Evolutionary conservation across 2,888 invertebrate species (phyloP).

Genomic region (Sclerodermus sp.): DNA sequence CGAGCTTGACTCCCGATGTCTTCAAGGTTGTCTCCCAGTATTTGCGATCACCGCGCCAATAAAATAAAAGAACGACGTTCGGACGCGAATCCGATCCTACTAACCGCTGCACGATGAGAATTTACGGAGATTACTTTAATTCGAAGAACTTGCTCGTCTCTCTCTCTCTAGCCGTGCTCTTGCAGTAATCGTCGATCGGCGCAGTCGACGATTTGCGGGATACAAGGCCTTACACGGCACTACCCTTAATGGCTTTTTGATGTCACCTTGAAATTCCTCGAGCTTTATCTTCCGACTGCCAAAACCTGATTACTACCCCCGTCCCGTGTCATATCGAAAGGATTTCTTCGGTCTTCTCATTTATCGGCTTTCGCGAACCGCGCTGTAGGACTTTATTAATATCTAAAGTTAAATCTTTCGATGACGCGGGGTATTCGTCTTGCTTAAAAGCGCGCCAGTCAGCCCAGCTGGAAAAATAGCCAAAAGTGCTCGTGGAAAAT

Average conservation of each 20-base stretch:
- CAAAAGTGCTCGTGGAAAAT: too few relatives aligned
- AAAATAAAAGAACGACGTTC: too few relatives aligned
- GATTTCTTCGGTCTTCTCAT: too few relatives aligned
- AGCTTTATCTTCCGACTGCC: background rate
- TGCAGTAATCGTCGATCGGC: conserved; percentile 9
- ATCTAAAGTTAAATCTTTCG: background rate
- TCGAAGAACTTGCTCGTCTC: conserved; percentile 3
- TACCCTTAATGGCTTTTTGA: conserved; percentile 36
- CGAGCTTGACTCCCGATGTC: too few relatives aligned
- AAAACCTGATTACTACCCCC: background rate
- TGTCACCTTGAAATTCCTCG: conserved; percentile 24
- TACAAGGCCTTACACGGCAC: conserved; percentile 15
- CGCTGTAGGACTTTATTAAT: background rate
- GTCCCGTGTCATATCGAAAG: too few relatives aligned
- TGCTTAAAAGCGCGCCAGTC: too few relatives aligned
- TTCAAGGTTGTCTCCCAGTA: too few relatives aligned
- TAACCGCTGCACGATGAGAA: too few relatives aligned
- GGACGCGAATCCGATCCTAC: too few relatives aligned
- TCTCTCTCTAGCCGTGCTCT: background rate
- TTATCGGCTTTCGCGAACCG: conserved; percentile 2
- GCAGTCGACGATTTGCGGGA: conserved; percentile 17
- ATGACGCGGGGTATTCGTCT: background rate
- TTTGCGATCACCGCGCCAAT: too few relatives aligned
- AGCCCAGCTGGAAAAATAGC: too few relatives aligned
- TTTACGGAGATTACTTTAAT: conserved; percentile 11